Conservation (phyloP, 2,888 invertebrate genomes). For the Spatulosminthurus flaviceps region DNA sequence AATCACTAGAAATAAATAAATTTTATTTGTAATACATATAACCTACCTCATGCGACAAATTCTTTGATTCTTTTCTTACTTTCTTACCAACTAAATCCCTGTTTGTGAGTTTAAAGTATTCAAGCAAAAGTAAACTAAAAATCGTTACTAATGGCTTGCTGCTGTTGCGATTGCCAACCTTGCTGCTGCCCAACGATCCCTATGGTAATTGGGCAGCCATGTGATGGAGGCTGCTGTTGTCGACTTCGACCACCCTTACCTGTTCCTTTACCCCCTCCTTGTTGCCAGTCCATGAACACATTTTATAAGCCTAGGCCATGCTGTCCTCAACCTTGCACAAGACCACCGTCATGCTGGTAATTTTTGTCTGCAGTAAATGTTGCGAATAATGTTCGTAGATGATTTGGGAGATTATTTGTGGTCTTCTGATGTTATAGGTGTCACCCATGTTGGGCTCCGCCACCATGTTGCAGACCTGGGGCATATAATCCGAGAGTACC, state of each 20-base stretch:
- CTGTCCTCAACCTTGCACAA: slow-evolving; percentile 15
- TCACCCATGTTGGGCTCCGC: slow-evolving; percentile 37
- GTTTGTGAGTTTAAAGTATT: no score
- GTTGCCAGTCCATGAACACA: not conserved
- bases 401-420: not conserved
- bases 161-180: slow-evolving; percentile 7
- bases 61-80: no score
- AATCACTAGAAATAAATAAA: no score
- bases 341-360: slow-evolving; percentile 27
- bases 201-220: slow-evolving; percentile 34
- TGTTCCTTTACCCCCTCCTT: slow-evolving; percentile 25
- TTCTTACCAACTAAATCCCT: no score
- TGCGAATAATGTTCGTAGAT: not conserved
- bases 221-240: slow-evolving; percentile 34
- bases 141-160: not conserved
- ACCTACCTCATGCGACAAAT: no score
- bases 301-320: slow-evolving; percentile 27
- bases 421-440: not conserved
- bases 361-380: no score
- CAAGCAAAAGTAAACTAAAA: not conserved
- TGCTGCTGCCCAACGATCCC: not conserved
- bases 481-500: slow-evolving; percentile 22
- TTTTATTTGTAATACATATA: no score
- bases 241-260: not conserved
- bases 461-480: slow-evolving; percentile 38